Evolutionary conservation across 2,888 invertebrate genomes (phyloP), one percentile per base, ranked within the genome.

Genomic region (Calliphora vomitoria): DNA sequence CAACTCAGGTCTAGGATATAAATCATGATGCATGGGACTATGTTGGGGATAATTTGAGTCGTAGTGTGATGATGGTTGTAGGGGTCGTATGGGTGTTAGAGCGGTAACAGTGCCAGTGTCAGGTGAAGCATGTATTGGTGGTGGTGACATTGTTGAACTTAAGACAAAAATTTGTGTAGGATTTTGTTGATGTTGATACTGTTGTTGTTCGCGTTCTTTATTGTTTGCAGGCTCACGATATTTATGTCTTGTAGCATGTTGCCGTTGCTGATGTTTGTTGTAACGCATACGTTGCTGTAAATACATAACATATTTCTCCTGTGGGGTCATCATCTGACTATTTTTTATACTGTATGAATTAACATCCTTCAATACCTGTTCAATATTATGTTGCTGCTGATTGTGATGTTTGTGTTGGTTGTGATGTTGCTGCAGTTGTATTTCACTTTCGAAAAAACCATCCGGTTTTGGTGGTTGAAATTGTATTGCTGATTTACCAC

Each of bases 221-320:
- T 35, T 88, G 82, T 5, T 80, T 72, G 85, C 87, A 31, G 47
- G 74, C 38, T 85, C 82, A 64, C 74, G 78, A 58, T 78, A 81
- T 66, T 72, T 84, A 4, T 82, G 69, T 85, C 82, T 76, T 84
- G 86, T 44, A 64, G 82, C 25, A 58, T 82, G 78, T 35, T 89
- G 84, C 53, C 87, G 88, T 74, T 89, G 87, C 18, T 90, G 91
- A 20, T 76, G 86, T 64, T 91, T 90, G 76, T 91, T 91, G 89
- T 90, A 89, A 64, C 89, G 89, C 89, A 93, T 89, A 87, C 93
- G 93, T 89, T 93, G 93, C 81, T 93, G 93, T 89, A 93, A 91
- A 90, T 92, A 93, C 79, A 91, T 90, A 82, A 93, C 93, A 89
- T 93, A 93, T 88, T 93, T 93, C 89, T 93, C 92, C 90, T 93